These are phyloP conservation scores for Sialis fuliginosa DNA, from an alignment of 2,888 invertebrate genomes.

Conservation along the genomic window DNA sequence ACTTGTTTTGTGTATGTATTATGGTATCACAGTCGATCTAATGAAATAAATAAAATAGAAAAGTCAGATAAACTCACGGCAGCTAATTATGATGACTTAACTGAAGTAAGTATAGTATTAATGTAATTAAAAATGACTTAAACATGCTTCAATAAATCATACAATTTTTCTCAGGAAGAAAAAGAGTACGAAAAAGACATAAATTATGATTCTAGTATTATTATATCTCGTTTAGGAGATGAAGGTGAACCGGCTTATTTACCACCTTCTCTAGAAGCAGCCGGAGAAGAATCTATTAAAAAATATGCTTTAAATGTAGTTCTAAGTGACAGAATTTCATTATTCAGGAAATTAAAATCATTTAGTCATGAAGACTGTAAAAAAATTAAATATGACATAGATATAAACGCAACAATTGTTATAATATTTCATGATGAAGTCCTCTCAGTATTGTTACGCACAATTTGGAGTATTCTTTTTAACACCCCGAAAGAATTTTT, in stretches of 20 bases:
- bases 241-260: slow-evolving; percentile 49
- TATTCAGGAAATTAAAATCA: slow-evolving; percentile 60
- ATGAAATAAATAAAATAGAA: too few relatives aligned
- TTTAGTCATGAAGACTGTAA: slow-evolving; percentile 37
- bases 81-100: too few relatives aligned
- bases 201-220: background rate
- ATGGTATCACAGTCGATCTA: too few relatives aligned
- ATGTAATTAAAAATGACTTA: background rate
- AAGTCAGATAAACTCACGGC: too few relatives aligned
- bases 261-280: slow-evolving; percentile 40
- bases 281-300: slow-evolving; percentile 55
- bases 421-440: slow-evolving; percentile 66
- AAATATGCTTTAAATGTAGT: slow-evolving; percentile 77
- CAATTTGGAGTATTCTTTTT: slow-evolving; percentile 79
- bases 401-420: slow-evolving; percentile 46
- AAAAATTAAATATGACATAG: slow-evolving; percentile 39
- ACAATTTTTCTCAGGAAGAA: background rate
- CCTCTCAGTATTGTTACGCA: slow-evolving; percentile 55
- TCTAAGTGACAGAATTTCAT: slow-evolving; percentile 72
- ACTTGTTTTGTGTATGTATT: too few relatives aligned
- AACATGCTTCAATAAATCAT: background rate
- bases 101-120: too few relatives aligned
- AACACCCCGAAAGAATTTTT: slow-evolving; percentile 50
- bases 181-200: background rate
- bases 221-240: slow-evolving; percentile 37